Evolutionary conservation across 2,888 invertebrate species (phyloP), one percentile per base, ranked within the genome.

Genomic region (Blera fallax): DNA sequence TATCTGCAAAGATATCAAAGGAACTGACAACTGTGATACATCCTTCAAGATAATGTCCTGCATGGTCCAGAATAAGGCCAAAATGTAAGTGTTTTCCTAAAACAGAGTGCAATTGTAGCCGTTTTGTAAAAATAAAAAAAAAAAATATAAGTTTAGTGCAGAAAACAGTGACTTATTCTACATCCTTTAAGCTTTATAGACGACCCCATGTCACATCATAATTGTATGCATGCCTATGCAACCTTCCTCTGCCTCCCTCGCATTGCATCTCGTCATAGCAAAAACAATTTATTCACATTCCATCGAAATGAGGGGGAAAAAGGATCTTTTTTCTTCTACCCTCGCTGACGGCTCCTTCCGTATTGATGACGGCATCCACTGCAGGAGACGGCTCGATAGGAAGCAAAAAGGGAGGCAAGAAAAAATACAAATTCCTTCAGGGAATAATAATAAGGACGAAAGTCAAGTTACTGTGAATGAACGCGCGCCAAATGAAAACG

Each of bases 1-100:
- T 3, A 79, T 88, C 2, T 91, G 91, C 83, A 91, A 90, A 80
- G 82, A 84, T 54, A 76, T 88, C 0, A 91, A 88, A 73, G 91
- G 90, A 11, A 67, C 80, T 43, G 89, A 89, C 18, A 90, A 89
- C 21, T 91, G 91, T 64, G 91, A 91, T 56, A 90, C 89, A 0
- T 89, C 91, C 8, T 91, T 88, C 73, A 89, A 89, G 80, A 62
- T 91, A n/a, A 88, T 87, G 29, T 89, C 89, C 88, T 91, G 91
- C 82, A 87, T 90, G 1, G 82, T 87, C 64, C 89, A 90, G 69
- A 87, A 88, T 74, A 89, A 90, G 74, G 48, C 3, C 48, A 21
- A 10, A 21, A 3, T 48, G 21, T 48, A 48, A 7, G 3, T 21
- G 2, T 10, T 3, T 48, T 48, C 2, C 16, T 43, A 2, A 18